Evolutionary conservation across 2,888 invertebrate genomes (phyloP), one percentile per base, ranked within the genome.

Genomic region (Catocala nupta): DNA sequence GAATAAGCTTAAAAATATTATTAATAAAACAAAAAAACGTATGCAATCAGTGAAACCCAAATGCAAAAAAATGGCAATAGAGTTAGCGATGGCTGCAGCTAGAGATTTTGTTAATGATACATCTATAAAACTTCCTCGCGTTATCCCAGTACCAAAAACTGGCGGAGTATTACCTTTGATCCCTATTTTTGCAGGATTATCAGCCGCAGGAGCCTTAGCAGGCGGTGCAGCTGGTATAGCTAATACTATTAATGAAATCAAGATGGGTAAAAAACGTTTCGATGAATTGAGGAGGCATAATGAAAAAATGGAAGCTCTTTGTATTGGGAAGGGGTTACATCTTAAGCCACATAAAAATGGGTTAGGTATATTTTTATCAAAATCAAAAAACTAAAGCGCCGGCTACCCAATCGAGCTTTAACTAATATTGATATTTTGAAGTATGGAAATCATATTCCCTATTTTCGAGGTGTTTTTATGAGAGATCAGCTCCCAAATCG

Each of bases 221-320:
- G 25, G 87, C 42, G 85, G 86, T 36, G 82, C 82, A 42, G 78
- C 84, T n/a, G 81, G 81, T 56, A 79, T 88, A 16, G 78, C 80
- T 5, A 87, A 83, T 84, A 60, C 68, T 9, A 51, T 71, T 16
- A 71, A 83, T 65, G 75, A 84, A 56, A 76, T 81, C 5, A 53
- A 43, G 53, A 53, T 53, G 43, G 53, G 39, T 43, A 42, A 53
- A 53, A 53, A 53, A 13, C 25, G 11, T 7, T 53, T 16, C 1
- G 43, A 7, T 44, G 53, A 52, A 52, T 13, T n/a, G 4, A 52
- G 13, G 43, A 53, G 53, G 43, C 53, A 44, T 44, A 53, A 52
- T 56, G 50, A 57, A 57, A 57, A 49, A 43, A 33, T 50, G 50
- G 50, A 57, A 50, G 49, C 57, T 50, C 42, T 49, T n/a, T 50